Percentiles rank a stretch among this genome's conserved stretches.
Conservation (phyloP, 2,888 invertebrate genomes). For the Lithophane semibrunnea region DNA sequence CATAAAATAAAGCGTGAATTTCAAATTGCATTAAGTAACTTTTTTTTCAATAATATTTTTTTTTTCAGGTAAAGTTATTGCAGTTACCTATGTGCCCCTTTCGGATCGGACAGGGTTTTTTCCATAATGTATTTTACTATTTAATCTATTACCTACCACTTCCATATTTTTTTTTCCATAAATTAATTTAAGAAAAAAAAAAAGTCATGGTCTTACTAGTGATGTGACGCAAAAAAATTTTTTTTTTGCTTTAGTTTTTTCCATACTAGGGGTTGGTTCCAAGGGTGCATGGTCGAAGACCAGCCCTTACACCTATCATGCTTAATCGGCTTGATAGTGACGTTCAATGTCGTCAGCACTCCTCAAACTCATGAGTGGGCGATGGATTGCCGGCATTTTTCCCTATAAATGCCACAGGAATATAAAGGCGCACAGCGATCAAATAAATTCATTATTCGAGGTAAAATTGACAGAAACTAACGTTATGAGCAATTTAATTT, state of each 20-base stretch:
- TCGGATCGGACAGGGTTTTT: no score
- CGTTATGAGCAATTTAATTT: conserved; percentile 26
- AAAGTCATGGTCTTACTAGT: background rate
- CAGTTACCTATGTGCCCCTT: no score
- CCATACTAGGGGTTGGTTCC: background rate
- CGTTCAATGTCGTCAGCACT: background rate
- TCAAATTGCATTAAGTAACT: no score
- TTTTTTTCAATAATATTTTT: no score
- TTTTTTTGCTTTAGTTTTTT: background rate
- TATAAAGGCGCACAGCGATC: conserved; percentile 1
- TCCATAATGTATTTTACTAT: background rate
- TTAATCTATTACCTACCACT: background rate
- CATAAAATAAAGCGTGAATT: no score
- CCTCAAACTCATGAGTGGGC: background rate
- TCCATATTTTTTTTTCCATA: no score
- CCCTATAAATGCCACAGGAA: conserved; percentile 21
- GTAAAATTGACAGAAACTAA: conserved; percentile 24
- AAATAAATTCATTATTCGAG: conserved; percentile 12
- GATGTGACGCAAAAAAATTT: background rate
- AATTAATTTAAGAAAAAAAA: no score
- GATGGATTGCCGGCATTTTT: conserved; percentile 22
- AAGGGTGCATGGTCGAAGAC: no score
- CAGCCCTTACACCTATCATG: background rate
- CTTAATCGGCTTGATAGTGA: background rate
- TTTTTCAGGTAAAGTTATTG: no score